Evolutionary conservation across 1,140 invertebrate species (phyloP).

Genomic region (Caenorhabditis elegans): WBcel235 BX284603.4:3402001-3402500

Average conservation of each 20-base stretch:
- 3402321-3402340: slow-evolving; percentile 1
- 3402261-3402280: neutral
- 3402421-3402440: neutral
- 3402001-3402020: neutral
- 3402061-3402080: neutral
- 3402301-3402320: slow-evolving; percentile 1
- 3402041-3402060: neutral
- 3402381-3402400: neutral
- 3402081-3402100: slow-evolving; percentile 9
- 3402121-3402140: neutral
- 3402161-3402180: neutral
- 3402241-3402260: neutral
- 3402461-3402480: neutral
- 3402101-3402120: neutral
- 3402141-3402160: neutral
- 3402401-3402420: neutral
- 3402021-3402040: neutral
- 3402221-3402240: neutral
- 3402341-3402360: neutral
- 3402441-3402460: neutral
- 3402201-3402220: slow-evolving; percentile 16
- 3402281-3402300: neutral
- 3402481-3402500: neutral
- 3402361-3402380: neutral
- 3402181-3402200: neutral